Evolutionary conservation across 2,113 vertebrate species (phyloP).

Genomic region (Willisornis vidua): DNA sequence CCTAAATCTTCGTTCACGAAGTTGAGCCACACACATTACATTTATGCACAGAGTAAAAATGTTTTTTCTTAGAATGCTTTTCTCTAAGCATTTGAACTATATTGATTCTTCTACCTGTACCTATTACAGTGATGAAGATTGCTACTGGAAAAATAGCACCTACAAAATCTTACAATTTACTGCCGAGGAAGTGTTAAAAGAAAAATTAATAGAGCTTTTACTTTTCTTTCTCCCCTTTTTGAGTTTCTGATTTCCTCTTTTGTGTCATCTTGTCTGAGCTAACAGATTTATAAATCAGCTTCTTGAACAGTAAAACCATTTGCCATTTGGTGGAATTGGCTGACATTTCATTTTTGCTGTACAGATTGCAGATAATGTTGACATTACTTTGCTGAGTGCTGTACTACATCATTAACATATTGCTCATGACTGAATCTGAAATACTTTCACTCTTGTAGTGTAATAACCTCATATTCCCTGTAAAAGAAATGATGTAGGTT

Average conservation of each 20-base stretch:
- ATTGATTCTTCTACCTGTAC: not conserved
- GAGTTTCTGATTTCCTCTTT: slow-evolving; percentile 21
- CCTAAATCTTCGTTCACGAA: no score
- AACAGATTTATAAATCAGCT: slow-evolving; percentile 72
- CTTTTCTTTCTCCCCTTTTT: not conserved
- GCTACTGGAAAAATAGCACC: not conserved
- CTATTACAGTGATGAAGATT: not conserved
- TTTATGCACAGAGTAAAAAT: not conserved
- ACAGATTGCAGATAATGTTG: slow-evolving; percentile 80
- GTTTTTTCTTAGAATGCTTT: not conserved
- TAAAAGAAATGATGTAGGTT: slow-evolving; percentile 29
- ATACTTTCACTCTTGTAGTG: slow-evolving; percentile 60
- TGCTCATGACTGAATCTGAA: slow-evolving; percentile 72
- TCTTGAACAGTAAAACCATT: slow-evolving; percentile 73
- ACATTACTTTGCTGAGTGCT: slow-evolving; percentile 74
- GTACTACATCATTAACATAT: slow-evolving; percentile 76
- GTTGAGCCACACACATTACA: no score
- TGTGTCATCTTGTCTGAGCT: slow-evolving; percentile 45
- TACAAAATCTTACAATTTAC: slow-evolving; percentile 9
- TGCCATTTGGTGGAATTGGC: slow-evolving; percentile 82
- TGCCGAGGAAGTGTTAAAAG: not conserved
- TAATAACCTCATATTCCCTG: slow-evolving; percentile 65
- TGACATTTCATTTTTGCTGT: slow-evolving; percentile 83
- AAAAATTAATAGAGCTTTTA: not conserved
- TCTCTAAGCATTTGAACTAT: not conserved